A percentile compares a stretch with the other conserved stretches of the same genome.
Conservation (phyloP, 2,113 vertebrate species). For the Tetraodon nigroviridis region DNA sequence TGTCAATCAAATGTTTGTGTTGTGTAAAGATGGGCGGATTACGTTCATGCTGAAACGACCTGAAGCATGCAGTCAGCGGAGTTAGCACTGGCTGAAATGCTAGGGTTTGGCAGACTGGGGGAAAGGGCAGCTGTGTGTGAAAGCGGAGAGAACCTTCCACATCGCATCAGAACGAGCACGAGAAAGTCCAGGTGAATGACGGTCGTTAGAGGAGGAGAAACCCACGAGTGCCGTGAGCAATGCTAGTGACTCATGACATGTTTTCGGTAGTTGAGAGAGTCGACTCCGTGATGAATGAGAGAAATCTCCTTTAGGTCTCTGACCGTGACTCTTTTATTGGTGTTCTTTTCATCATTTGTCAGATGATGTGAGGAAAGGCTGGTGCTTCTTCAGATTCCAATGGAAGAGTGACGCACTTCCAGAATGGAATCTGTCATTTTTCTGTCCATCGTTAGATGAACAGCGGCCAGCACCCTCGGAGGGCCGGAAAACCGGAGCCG, state of each 20-base stretch:
- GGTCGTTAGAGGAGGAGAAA: background rate
- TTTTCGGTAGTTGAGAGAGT: background rate
- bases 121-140: too few relatives aligned
- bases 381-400: constrained; percentile 44
- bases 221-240: background rate
- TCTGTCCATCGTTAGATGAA: constrained; percentile 4
- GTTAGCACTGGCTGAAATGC: too few relatives aligned
- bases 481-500: constrained; percentile 24
- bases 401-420: constrained; percentile 45
- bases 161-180: too few relatives aligned
- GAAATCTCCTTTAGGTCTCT: too few relatives aligned
- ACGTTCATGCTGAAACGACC: background rate
- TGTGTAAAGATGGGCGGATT: too few relatives aligned
- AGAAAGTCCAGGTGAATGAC: too few relatives aligned
- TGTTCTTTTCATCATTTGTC: background rate
- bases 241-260: too few relatives aligned
- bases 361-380: constrained; percentile 27
- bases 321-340: too few relatives aligned
- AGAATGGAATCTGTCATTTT: constrained; percentile 21
- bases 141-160: background rate
- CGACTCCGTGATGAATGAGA: too few relatives aligned
- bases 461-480: constrained; percentile 27
- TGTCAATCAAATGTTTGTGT: too few relatives aligned
- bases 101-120: too few relatives aligned
- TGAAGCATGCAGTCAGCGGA: too few relatives aligned